Percentiles rank a stretch among this genome's conserved stretches.
Conservation (phyloP, 2,888 invertebrate genomes). For the Plutella xylostella region DNA sequence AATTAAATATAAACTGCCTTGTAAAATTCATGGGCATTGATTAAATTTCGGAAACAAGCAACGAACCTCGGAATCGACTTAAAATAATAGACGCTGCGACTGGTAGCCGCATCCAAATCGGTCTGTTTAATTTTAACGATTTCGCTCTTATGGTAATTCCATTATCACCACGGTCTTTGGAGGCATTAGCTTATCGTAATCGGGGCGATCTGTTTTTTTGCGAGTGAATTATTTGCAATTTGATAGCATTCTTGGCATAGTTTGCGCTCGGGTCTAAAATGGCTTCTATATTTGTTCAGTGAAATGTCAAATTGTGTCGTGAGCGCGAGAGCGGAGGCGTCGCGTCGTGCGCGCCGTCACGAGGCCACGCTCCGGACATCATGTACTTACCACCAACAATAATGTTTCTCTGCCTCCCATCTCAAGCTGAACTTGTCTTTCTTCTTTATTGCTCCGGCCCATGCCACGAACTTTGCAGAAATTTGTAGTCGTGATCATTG, state of each 20-base stretch:
- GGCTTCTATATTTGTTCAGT: constrained; percentile 61
- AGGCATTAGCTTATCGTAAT: not conserved
- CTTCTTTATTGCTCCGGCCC: no score
- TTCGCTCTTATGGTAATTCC: constrained; percentile 22
- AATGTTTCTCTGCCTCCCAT: no score
- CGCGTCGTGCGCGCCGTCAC: constrained; percentile 49
- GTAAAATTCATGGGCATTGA: constrained; percentile 59
- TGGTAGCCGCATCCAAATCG: constrained; percentile 50
- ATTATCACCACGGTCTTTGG: constrained; percentile 25
- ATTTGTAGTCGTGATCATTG: no score
- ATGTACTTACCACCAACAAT: constrained; percentile 15
- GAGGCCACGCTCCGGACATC: constrained; percentile 23
- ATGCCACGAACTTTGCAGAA: no score
- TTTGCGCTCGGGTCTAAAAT: constrained; percentile 46
- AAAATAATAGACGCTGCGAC: constrained; percentile 25
- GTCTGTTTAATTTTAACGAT: constrained; percentile 30
- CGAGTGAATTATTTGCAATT: constrained; percentile 6
- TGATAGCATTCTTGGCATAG: constrained; percentile 37
- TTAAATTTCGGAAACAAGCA: constrained; percentile 47
- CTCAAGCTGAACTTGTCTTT: no score
- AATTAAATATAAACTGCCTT: constrained; percentile 63
- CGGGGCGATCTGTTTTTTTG: not conserved
- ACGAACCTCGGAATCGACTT: constrained; percentile 20
- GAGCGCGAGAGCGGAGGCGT: constrained; percentile 42
- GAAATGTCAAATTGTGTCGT: constrained; percentile 66